A percentile compares a stretch with the other conserved stretches of the same genome.
phyloP scores from a whole-genome alignment of 2,797 vertebrate genomes.

The Octomys mimax region DNA sequence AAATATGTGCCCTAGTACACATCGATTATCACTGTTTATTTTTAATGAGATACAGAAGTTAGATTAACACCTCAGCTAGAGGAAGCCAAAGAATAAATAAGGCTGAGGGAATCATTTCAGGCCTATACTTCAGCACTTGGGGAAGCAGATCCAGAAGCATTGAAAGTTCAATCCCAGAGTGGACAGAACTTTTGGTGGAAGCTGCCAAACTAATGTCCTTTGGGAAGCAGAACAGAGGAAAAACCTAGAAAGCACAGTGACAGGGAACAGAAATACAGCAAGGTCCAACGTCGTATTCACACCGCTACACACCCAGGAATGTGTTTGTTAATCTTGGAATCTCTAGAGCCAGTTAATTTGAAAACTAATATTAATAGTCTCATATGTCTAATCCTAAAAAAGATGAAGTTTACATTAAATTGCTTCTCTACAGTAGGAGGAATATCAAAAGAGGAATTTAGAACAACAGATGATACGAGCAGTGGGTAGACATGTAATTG shows the following conservation, averaged over 20 bases:
- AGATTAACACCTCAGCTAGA: background rate
- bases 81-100: background rate
- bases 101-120: background rate
- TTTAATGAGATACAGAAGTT: background rate
- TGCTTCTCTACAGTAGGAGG: background rate
- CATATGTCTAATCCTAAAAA: background rate
- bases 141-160: background rate
- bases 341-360: background rate
- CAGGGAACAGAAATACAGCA: background rate
- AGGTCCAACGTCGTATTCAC: rapidly evolving
- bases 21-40: background rate
- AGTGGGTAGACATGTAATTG: background rate
- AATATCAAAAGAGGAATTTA: background rate
- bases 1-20: background rate
- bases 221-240: background rate
- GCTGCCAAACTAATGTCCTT: background rate
- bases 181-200: background rate
- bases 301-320: background rate
- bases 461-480: background rate
- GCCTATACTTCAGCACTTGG: background rate
- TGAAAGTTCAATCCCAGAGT: background rate
- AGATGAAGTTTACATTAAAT: background rate
- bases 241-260: too few relatives aligned
- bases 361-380: background rate
- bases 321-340: background rate